phyloP scores from a whole-genome alignment of 2,888 invertebrate genomes.

The Taphrorychus bicolor region DNA sequence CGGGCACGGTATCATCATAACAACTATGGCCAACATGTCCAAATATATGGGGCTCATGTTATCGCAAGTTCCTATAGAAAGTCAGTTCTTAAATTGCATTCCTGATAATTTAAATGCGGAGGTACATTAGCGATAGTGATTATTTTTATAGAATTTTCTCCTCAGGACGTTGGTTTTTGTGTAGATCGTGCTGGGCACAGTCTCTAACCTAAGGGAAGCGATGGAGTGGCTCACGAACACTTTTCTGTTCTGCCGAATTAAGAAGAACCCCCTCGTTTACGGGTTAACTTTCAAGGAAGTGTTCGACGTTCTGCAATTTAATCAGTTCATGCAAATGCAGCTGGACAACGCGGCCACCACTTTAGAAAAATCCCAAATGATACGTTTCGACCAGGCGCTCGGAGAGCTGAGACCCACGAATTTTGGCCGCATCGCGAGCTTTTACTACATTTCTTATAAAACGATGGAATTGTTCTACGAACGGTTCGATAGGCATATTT shows the following conservation, averaged over 20 bases:
- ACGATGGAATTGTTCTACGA: slow-evolving; percentile 94
- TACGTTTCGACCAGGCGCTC: slow-evolving; percentile 85
- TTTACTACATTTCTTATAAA: slow-evolving; percentile 96
- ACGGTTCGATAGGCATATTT: slow-evolving; percentile 80
- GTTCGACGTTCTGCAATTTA: slow-evolving; percentile 82
- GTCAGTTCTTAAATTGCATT: slow-evolving; percentile 90
- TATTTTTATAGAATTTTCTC: neutral
- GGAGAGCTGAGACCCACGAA: slow-evolving; percentile 85
- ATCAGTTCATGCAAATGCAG: slow-evolving; percentile 77
- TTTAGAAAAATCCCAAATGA: slow-evolving; percentile 93
- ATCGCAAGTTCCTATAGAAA: slow-evolving; percentile 98
- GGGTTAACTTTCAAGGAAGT: slow-evolving; percentile 68
- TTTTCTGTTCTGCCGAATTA: slow-evolving; percentile 93
- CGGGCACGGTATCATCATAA: slow-evolving; percentile 96
- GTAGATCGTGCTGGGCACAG: slow-evolving; percentile 93
- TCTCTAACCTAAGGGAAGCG: slow-evolving; percentile 94
- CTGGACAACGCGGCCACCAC: slow-evolving; percentile 82
- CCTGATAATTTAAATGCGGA: slow-evolving; percentile 99
- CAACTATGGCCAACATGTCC: slow-evolving; percentile 87
- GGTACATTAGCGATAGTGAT: slow-evolving; percentile 60
- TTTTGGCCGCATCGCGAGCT: slow-evolving; percentile 94
- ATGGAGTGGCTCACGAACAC: slow-evolving; percentile 98
- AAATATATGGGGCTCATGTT: slow-evolving; percentile 94
- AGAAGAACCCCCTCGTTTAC: slow-evolving; percentile 85
- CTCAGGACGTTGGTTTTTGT: neutral